Base-by-base conservation (phyloP, 2,888 invertebrate species). In the Caenorhabditis macrosperma region DNA sequence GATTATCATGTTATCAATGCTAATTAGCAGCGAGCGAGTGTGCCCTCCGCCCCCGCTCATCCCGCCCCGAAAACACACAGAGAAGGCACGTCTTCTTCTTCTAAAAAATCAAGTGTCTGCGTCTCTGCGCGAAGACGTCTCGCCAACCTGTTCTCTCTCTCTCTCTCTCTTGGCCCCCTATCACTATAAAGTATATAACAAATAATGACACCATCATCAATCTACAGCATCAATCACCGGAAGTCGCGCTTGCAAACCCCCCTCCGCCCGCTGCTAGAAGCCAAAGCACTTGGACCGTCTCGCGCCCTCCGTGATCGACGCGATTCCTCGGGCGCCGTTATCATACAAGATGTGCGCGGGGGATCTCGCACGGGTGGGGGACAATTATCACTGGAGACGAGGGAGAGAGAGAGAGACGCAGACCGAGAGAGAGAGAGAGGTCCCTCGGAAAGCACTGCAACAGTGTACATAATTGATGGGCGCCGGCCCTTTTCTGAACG, bases 231-330 rank as follows among this genome's bases (percentile, higher is more conserved):
- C 75, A 67, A 75, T 75, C 75, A 67, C 75, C 75, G 75, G 75
- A 75, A 75, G 75, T 75, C 75, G 67, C 74, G 74, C 75, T 75
- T 75, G 75, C 67, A 75, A 75, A 67, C 75, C n/a, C n/a, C n/a
- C n/a, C n/a, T n/a, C n/a, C n/a, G n/a, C n/a, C n/a, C 75, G 67
- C 75, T 61, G 61, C 75, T 61, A 75, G 67, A 75, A 75, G 67
- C 60, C 75, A 60, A 52, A 74, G 71, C 71, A 71, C 64, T 64
- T 59, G 35, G 46, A 12, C n/a, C 48, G 63, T 74, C 74, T 74
- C 59, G 15, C 59, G 20, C 50, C 20, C 74, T 64, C 63, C 46
- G 28, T 15, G 26, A 30, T 69, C 33, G 38, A 20, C 52, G 12
- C 35, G 33, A 26, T 66, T 63, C 33, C 63, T 59, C 30, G 22